Evolutionary conservation across 1,140 invertebrate genomes (phyloP).

Genomic region (Megalopta genalis): DNA sequence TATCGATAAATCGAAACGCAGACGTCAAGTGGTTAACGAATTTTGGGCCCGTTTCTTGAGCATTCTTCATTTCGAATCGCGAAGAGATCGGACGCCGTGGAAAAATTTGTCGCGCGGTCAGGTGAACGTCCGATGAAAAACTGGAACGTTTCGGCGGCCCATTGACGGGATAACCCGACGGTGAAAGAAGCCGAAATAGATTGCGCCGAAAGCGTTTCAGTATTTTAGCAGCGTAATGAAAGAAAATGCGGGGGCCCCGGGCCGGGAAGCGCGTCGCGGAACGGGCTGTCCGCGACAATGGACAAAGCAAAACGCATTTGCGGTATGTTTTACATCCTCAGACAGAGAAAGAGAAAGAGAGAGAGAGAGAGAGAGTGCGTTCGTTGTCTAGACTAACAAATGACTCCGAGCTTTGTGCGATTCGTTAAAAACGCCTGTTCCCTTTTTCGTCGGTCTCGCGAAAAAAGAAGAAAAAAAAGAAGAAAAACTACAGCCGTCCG

Average conservation of each 20-base stretch:
- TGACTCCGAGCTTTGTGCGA: slow-evolving; percentile 33
- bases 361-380: slow-evolving; percentile 23
- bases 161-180: slow-evolving; percentile 12
- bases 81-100: too few species aligned
- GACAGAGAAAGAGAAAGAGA: slow-evolving; percentile 23
- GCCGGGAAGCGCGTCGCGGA: slow-evolving; percentile 1
- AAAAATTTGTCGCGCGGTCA: too few species aligned
- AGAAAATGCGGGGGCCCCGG: slow-evolving; percentile 45
- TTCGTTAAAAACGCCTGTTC: slow-evolving; percentile 20
- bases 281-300: slow-evolving; percentile 24
- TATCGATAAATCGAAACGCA: too few species aligned
- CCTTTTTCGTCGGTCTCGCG: not conserved
- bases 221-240: slow-evolving; percentile 44
- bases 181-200: slow-evolving; percentile 54
- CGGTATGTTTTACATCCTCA: slow-evolving; percentile 42
- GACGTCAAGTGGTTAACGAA: too few species aligned
- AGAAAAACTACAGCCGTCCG: too few species aligned
- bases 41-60: too few species aligned
- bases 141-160: not conserved
- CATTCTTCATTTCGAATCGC: too few species aligned
- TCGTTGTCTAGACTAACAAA: slow-evolving; percentile 49
- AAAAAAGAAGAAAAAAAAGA: too few species aligned
- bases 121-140: not conserved
- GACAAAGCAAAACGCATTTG: slow-evolving; percentile 48
- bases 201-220: slow-evolving; percentile 55